Conservation (phyloP, 2,888 invertebrate genomes). For the Euzetes globulus region DNA sequence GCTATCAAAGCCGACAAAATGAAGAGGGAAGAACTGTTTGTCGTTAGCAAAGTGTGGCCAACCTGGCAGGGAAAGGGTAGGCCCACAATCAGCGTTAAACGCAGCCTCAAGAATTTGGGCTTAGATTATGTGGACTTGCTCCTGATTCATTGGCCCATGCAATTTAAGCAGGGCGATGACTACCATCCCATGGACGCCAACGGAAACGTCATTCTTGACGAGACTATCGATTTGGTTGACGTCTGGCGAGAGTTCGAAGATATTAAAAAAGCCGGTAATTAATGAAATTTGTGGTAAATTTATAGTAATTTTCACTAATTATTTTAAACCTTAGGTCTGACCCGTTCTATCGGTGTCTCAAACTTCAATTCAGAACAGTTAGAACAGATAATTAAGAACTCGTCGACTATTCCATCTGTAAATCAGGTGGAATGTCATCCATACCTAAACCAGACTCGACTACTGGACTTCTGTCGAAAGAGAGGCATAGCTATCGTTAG, state of each 20-base stretch:
- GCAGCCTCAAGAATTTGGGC: conserved; percentile 42
- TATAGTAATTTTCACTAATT: too few relatives aligned
- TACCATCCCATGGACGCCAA: conserved; percentile 42
- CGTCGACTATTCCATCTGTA: conserved; percentile 18
- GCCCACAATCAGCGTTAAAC: neutral
- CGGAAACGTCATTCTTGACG: conserved; percentile 57
- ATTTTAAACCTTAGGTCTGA: conserved; percentile 53
- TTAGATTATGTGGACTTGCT: conserved; percentile 45
- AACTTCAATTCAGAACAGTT: conserved; percentile 72
- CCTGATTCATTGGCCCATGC: conserved; percentile 46
- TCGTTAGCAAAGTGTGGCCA: conserved; percentile 44
- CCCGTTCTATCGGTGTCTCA: conserved; percentile 73
- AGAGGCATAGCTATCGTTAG: conserved; percentile 46
- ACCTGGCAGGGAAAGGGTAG: neutral
- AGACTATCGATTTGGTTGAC: neutral
- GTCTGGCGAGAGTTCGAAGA: conserved; percentile 24
- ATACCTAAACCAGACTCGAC: conserved; percentile 2
- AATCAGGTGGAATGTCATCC: conserved; percentile 34
- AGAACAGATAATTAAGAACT: conserved; percentile 36
- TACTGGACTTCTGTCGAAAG: conserved; percentile 42
- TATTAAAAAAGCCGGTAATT: neutral
- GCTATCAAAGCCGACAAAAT: conserved; percentile 46
- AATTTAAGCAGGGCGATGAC: conserved; percentile 39
- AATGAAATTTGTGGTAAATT: too few relatives aligned
- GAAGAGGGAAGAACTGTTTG: conserved; percentile 44